A percentile compares a stretch with the other conserved stretches of the same genome.
phyloP scores from a whole-genome alignment of 1,140 invertebrate species.

The Brachionus manjavacas region DNA sequence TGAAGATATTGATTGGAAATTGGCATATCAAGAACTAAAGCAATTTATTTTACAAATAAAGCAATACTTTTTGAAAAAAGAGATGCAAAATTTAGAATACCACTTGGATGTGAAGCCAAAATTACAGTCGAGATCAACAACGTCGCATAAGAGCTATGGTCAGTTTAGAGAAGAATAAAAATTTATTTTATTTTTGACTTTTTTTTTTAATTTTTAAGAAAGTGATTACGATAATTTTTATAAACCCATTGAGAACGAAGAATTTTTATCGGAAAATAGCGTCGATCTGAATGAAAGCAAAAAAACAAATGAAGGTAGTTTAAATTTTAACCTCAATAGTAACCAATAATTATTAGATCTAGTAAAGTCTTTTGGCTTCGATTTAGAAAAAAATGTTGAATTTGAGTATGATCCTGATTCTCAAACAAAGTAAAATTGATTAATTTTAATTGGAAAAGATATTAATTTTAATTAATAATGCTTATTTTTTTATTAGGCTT shows the following conservation, averaged over 20 bases:
- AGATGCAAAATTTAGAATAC: neutral
- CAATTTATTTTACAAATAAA: neutral
- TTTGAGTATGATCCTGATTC: neutral
- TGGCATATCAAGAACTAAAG: conserved; percentile 9
- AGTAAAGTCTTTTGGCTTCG: neutral
- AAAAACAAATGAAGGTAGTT: neutral
- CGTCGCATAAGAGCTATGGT: neutral
- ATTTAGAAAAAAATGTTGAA: neutral
- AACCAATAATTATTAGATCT: neutral
- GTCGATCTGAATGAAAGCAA: neutral
- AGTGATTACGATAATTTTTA: conserved; percentile 28
- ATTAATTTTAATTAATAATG: no score
- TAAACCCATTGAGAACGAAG: neutral
- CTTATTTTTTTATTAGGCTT: no score
- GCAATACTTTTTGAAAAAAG: neutral
- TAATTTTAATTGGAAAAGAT: no score
- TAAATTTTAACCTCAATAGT: neutral
- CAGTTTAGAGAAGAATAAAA: neutral
- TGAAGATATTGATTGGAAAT: conserved; percentile 40
- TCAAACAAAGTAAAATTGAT: neutral
- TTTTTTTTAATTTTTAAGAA: neutral
- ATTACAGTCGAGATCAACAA: neutral
- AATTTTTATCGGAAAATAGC: neutral
- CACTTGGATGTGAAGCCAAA: neutral
- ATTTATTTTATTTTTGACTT: neutral